Evolutionary conservation across 2,797 vertebrate genomes (phyloP).

Genomic region (Poeciliopsis infans): DNA sequence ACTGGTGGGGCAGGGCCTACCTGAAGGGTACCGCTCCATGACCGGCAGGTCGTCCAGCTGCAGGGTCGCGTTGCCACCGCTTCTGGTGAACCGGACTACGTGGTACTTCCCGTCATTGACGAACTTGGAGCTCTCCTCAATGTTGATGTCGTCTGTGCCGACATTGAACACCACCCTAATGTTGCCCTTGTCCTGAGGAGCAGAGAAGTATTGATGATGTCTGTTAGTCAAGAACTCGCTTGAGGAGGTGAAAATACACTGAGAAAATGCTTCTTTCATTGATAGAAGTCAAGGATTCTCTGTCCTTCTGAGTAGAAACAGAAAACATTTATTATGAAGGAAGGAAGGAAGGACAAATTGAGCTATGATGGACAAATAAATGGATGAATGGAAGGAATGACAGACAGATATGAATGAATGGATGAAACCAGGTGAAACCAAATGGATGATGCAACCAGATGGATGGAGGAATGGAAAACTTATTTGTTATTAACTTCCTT

Average conservation of each 20-base stretch:
- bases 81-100: slow-evolving; percentile 96
- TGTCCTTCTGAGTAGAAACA: background rate
- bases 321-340: background rate
- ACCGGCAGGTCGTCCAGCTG: slow-evolving; percentile 98
- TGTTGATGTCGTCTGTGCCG: slow-evolving; percentile 98
- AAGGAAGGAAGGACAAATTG: background rate
- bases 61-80: slow-evolving; percentile 97
- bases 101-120: slow-evolving; percentile 99
- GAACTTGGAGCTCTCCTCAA: slow-evolving; percentile 97
- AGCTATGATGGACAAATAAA: background rate
- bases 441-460: background rate
- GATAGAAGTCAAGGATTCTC: background rate
- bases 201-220: slow-evolving; percentile 26
- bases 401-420: background rate
- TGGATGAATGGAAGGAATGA: background rate
- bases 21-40: slow-evolving; percentile 98
- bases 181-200: slow-evolving; percentile 93
- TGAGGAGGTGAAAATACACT: background rate
- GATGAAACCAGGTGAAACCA: too few species aligned
- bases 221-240: background rate
- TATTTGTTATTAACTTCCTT: background rate
- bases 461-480: background rate
- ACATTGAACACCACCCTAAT: slow-evolving; percentile 99
- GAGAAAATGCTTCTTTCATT: background rate
- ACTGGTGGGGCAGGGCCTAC: slow-evolving; percentile 82